Evolutionary conservation across 2,888 invertebrate species (phyloP).

Genomic region (Drosophila silvestris): DNA sequence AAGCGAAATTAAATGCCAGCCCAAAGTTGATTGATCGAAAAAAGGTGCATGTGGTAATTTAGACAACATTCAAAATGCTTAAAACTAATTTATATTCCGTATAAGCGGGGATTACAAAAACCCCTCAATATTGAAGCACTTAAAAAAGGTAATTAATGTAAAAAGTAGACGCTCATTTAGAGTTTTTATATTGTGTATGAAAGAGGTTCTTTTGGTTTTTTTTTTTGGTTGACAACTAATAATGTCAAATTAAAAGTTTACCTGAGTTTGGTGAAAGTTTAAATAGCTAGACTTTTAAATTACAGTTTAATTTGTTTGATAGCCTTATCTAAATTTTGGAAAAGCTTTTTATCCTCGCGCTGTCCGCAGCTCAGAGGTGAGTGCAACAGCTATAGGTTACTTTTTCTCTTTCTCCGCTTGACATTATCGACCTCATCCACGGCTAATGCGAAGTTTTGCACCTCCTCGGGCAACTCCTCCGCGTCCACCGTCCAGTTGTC

Average conservation of each 20-base stretch:
- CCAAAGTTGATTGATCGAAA: conserved; percentile 60
- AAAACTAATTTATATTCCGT: conserved; percentile 10
- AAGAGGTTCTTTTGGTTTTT: not conserved
- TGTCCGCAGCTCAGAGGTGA: conserved; percentile 52
- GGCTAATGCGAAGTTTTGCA: conserved; percentile 58
- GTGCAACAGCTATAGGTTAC: conserved; percentile 80
- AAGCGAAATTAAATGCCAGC: conserved; percentile 75
- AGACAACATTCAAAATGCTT: conserved; percentile 15
- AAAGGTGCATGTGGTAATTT: conserved; percentile 57
- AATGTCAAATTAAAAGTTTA: not conserved
- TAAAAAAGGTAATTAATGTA: conserved; percentile 24
- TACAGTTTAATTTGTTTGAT: conserved; percentile 21
- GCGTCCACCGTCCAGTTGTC: conserved; percentile 72
- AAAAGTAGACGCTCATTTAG: not conserved
- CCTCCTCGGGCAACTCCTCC: conserved; percentile 35
- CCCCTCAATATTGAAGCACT: not conserved
- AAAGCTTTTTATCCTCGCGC: conserved; percentile 30
- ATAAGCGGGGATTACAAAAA: not conserved
- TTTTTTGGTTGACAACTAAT: not conserved
- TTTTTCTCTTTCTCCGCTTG: conserved; percentile 77
- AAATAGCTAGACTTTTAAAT: conserved; percentile 13
- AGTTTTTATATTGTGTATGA: not conserved
- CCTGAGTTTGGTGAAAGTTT: not conserved
- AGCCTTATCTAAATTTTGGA: not conserved
- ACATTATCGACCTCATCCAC: conserved; percentile 63